A percentile compares a stretch with the other conserved stretches of the same genome.
Conservation (phyloP, 2,888 invertebrate genomes). For the Pycnomerus fuliginosus region DNA sequence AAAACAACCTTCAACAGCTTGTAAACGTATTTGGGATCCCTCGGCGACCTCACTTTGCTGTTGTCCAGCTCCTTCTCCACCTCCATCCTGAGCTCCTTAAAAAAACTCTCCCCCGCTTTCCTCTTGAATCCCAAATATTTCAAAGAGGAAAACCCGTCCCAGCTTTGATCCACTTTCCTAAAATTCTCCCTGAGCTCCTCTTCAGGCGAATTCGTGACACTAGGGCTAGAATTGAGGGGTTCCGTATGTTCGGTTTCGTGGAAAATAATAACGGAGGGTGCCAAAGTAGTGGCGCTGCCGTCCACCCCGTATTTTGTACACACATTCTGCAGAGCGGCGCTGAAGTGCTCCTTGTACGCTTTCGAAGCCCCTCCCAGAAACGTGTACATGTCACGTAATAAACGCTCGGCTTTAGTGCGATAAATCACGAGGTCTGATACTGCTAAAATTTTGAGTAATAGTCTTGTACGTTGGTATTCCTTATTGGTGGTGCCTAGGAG, state of each 20-base stretch:
- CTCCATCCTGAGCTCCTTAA: slow-evolving; percentile 58
- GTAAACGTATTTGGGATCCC: slow-evolving; percentile 67
- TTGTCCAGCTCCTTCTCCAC: slow-evolving; percentile 66
- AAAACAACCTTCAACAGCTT: slow-evolving; percentile 69
- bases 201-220: slow-evolving; percentile 61
- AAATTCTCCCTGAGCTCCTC: slow-evolving; percentile 64
- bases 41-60: slow-evolving; percentile 67
- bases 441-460: slow-evolving; percentile 76
- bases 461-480: slow-evolving; percentile 65
- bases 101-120: slow-evolving; percentile 56
- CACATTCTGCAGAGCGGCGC: slow-evolving; percentile 55
- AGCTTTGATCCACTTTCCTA: slow-evolving; percentile 61
- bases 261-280: slow-evolving; percentile 75
- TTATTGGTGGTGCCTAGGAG: slow-evolving; percentile 58
- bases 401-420: slow-evolving; percentile 70
- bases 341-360: slow-evolving; percentile 73
- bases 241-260: slow-evolving; percentile 77
- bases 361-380: slow-evolving; percentile 76
- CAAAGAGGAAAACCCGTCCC: slow-evolving; percentile 72
- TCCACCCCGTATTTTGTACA: slow-evolving; percentile 33
- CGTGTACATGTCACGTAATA: slow-evolving; percentile 74
- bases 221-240: slow-evolving; percentile 59
- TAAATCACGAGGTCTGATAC: slow-evolving; percentile 79
- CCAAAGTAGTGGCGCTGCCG: slow-evolving; percentile 43
- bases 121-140: slow-evolving; percentile 67